Percentiles rank a stretch among this genome's conserved stretches.
Conservation (phyloP, 2,797 vertebrate genomes). For the Anguilla marmorata region DNA sequence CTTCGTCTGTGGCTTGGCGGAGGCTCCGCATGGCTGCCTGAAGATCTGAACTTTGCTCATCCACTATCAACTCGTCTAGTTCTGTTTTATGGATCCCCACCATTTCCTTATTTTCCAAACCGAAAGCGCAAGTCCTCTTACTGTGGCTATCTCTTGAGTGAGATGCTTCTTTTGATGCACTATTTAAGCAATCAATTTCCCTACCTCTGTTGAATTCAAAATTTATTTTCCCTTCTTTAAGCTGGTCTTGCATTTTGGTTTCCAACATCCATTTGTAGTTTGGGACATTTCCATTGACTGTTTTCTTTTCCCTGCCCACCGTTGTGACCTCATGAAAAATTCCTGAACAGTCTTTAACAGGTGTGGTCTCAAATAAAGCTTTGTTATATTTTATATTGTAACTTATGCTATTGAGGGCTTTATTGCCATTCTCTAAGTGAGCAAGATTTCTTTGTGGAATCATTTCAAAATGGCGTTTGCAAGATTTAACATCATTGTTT, state of each 20-base stretch:
- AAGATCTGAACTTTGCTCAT: conserved; percentile 66
- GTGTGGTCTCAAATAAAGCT: conserved; percentile 73
- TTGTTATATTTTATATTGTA: conserved; percentile 72
- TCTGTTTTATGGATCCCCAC: conserved; percentile 18
- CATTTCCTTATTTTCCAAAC: conserved; percentile 31
- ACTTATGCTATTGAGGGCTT: conserved; percentile 52
- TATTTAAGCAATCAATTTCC: conserved; percentile 70
- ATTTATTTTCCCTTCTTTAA: conserved; percentile 72
- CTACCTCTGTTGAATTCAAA: conserved; percentile 80
- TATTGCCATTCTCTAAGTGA: conserved; percentile 1
- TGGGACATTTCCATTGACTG: conserved; percentile 81
- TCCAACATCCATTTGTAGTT: conserved; percentile 96
- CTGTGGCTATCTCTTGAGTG: conserved; percentile 14
- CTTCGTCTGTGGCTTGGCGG: conserved; percentile 73
- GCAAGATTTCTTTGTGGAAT: conserved; percentile 77
- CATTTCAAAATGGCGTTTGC: conserved; percentile 89
- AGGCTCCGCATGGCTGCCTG: conserved; percentile 76
- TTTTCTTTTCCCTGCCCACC: conserved; percentile 82
- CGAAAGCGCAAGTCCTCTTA: not conserved
- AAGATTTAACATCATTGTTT: conserved; percentile 85
- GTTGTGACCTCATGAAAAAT: conserved; percentile 87
- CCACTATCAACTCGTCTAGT: conserved; percentile 47
- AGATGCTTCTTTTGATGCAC: conserved; percentile 49
- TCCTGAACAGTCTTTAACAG: conserved; percentile 85
- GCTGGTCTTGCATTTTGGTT: conserved; percentile 81